Base-by-base conservation (phyloP, 2,113 vertebrate species). In the Phoxinus phoxinus region DNA sequence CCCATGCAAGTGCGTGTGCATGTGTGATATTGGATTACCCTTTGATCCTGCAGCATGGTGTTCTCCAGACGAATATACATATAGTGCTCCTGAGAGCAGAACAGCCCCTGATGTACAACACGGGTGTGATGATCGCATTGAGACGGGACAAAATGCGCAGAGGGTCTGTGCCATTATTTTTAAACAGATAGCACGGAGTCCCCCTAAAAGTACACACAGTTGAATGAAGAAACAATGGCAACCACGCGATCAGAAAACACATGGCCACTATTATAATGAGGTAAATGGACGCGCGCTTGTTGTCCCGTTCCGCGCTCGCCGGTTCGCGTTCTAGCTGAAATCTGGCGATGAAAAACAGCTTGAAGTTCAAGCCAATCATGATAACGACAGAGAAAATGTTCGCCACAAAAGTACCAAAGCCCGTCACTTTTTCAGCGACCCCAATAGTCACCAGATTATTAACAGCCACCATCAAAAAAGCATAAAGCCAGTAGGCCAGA, bases 361-460 rank as follows among this genome's bases (percentile, higher is more conserved):
- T 90, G 6, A 95, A 84, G 67, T 95, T 95, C 51, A 96, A 78
- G 2, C 93, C 94, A 19, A 95, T 92, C 95, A 95, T 95, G 44
- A 95, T 94, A 11, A 92, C 72, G 35, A 95, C 85, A 0, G 90
- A 89, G 35, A 92, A 76, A 37, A 95, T 85, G 87, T 95, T 95
- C 3, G 86, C 92, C 23, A 92, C 84, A 3, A 95, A 92, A 21
- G 91, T 79, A 0, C 94, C 92, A 4, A 94, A 85, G 53, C 90
- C 85, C 0, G 92, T 93, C 56, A 95, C 83, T 41, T 37, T 56
- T 21, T 58, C 89, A 84, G 93, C 93, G 0, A 88, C 53, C 6
- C 90, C 90, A 0, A 88, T 1, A 0, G 90, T 59, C 19, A 94
- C 92, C 58, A 94, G 6, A 67, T 95, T 94, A 21, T 93, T 32